Conservation (phyloP, 2,888 invertebrate species). For the Euplexia lucipara region DNA sequence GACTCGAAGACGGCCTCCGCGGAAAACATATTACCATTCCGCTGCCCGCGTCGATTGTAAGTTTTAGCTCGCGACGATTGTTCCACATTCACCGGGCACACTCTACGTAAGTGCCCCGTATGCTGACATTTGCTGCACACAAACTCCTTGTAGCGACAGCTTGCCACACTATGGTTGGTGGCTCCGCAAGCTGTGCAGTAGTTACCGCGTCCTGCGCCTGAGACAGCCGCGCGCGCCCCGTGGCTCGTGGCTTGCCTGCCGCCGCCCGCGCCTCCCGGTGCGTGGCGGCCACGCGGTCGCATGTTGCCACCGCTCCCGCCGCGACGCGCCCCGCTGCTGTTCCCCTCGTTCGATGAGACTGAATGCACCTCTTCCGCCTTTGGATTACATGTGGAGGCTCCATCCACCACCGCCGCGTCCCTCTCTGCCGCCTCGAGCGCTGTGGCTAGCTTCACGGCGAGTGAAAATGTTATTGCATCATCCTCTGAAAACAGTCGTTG, state of each 20-base stretch:
- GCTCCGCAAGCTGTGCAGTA: not conserved
- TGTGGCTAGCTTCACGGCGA: constrained; percentile 8
- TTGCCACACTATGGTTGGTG: not conserved
- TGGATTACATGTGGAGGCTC: not conserved
- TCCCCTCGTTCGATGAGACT: not conserved
- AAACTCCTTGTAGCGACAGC: no score
- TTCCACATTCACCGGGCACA: no score
- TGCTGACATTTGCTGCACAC: no score
- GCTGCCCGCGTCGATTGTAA: no score
- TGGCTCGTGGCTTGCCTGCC: not conserved
- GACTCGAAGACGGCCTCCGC: not conserved
- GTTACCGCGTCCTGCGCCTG: not conserved
- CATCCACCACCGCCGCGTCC: not conserved
- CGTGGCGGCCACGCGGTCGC: not conserved
- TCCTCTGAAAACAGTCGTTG: constrained; percentile 41
- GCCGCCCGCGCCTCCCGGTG: not conserved
- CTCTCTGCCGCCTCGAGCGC: constrained; percentile 9
- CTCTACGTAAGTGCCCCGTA: no score
- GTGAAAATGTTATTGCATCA: not conserved
- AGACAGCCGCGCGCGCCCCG: not conserved
- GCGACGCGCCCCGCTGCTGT: constrained; percentile 29
- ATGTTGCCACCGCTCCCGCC: not conserved
- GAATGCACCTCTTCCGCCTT: not conserved
- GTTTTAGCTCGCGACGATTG: no score
- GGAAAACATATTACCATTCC: not conserved